phyloP scores from a whole-genome alignment of 2,888 invertebrate genomes.

The Baccha elongata region DNA sequence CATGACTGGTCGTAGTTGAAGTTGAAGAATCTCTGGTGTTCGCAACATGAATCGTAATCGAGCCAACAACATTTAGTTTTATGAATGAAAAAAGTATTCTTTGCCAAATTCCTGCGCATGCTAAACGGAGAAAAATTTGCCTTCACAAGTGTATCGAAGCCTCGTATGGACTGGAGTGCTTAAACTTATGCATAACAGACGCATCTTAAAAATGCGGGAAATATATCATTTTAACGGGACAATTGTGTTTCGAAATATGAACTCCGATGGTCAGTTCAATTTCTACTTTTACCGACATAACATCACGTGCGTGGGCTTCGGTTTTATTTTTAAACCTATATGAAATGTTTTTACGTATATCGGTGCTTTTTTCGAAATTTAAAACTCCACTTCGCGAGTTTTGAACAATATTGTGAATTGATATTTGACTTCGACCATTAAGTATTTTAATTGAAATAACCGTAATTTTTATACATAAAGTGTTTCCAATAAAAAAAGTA shows the following conservation, averaged over 20 bases:
- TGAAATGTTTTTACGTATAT: neutral
- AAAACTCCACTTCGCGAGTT: neutral
- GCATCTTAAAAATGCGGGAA: slow-evolving; percentile 31
- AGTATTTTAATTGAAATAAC: neutral
- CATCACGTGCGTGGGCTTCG: no score
- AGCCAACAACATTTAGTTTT: slow-evolving; percentile 2
- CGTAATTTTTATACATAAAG: neutral
- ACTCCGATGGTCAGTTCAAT: slow-evolving; percentile 3
- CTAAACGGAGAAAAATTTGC: neutral
- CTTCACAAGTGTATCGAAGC: neutral
- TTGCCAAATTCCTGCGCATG: slow-evolving; percentile 16
- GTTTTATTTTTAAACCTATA: neutral
- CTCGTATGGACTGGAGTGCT: neutral
- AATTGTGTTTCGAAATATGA: slow-evolving; percentile 9
- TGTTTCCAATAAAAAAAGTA: neutral
- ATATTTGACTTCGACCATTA: neutral
- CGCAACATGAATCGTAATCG: neutral
- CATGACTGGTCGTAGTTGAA: no score
- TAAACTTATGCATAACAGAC: neutral
- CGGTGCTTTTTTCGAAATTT: neutral
- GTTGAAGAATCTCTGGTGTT: neutral
- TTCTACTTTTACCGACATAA: neutral
- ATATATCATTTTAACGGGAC: neutral
- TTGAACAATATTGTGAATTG: neutral
- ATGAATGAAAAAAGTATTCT: slow-evolving; percentile 13